Evolutionary conservation across 2,797 vertebrate genomes (phyloP), one percentile per base, ranked within the genome.

Genomic region (Vespertilio murinus): DNA sequence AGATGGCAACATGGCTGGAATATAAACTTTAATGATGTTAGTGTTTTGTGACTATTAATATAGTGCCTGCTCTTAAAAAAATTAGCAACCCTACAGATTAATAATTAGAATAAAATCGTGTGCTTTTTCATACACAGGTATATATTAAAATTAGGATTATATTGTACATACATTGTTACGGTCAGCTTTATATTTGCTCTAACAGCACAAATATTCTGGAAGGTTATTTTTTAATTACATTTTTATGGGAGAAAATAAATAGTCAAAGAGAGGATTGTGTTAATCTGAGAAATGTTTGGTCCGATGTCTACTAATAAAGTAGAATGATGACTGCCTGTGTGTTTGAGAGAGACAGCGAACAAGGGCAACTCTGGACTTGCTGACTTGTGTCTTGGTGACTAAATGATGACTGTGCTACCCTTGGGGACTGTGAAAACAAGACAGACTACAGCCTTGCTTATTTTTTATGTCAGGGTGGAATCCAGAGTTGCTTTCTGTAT

Each of bases 221-320:
- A 84, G 40, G 47, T 77, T 45, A 25, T 56, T 42, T 95, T 89
- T 84, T 28, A 17, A 75, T 59, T 22, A 23, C 54, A 78, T 71
- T 91, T 87, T 93, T 11, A 91, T 74, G 17, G 75, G 8, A 92
- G 35, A 25, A 91, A 25, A 45, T 78, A 88, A 40, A 38, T 71
- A 23, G 78, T 42, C 1, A 33, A 80, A 89, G 67, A 78, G 40
- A 83, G 93, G 74, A 65, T 6, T 30, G 25, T 56, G 33, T 42
- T 88, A 14, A 30, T 52, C 40, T 93, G 69, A 90, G 92, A 79
- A 93, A 82, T 65, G 40, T 61, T 40, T 25, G 4, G 8, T 75
- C 64, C 2, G 25, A 13, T 49, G 67, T 17, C 13, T 81, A 73
- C 52, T 74, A 69, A 2, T 78, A 54, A 88, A 84, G 45, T 14